Evolutionary conservation across 2,113 vertebrate genomes (phyloP).

Genomic region (Lophura nycthemera): DNA sequence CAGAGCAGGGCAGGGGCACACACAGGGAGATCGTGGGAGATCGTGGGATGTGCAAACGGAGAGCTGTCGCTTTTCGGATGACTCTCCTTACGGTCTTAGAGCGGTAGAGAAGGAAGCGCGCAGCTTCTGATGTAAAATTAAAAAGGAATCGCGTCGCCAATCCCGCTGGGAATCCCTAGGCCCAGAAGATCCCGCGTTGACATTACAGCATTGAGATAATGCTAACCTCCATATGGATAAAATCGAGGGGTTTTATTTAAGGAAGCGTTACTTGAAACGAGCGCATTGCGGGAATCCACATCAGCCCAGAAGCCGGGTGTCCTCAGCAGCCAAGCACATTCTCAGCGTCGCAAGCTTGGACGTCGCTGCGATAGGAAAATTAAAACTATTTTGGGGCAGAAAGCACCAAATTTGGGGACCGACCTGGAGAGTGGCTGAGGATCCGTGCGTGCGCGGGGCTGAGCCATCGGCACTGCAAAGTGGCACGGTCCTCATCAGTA

Average conservation of each 20-base stretch:
- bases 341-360: not conserved
- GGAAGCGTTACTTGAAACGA: rapidly evolving
- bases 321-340: not conserved
- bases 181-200: not conserved
- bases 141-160: rapidly evolving
- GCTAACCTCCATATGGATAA: not conserved
- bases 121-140: not conserved
- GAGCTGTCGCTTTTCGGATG: rapidly evolving
- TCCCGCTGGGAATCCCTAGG: not conserved
- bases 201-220: not conserved
- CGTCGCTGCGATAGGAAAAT: not conserved
- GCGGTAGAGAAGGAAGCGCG: rapidly evolving
- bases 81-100: not conserved
- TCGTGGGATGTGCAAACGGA: not conserved
- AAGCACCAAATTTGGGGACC: not conserved
- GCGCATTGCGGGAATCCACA: not conserved
- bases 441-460: not conserved
- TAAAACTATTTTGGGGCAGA: not conserved
- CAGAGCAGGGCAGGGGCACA: not conserved
- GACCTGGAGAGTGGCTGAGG: not conserved
- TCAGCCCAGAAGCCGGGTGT: not conserved
- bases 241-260: not conserved
- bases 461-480: not conserved
- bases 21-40: not conserved
- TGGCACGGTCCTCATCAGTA: rapidly evolving